phyloP scores from a whole-genome alignment of 2,888 invertebrate species.

The Xylocampa areola region DNA sequence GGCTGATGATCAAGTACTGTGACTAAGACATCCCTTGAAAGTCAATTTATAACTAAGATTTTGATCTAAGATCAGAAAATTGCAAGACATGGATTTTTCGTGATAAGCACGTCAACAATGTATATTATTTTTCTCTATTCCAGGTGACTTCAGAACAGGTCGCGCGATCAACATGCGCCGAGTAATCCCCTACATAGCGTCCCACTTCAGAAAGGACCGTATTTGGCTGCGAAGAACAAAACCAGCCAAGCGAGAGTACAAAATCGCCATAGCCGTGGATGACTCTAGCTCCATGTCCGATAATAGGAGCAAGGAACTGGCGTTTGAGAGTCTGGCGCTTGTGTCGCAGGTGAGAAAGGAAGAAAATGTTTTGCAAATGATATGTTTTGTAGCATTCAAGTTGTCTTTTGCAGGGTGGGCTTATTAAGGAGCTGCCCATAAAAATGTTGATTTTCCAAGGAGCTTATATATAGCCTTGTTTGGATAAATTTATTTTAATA shows the following conservation, averaged over 20 bases:
- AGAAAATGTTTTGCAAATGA: no score
- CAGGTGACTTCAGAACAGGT: slow-evolving; percentile 99
- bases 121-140: background rate
- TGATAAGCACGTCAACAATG: background rate
- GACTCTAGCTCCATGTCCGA: slow-evolving; percentile 98
- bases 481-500: no score
- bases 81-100: background rate
- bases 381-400: no score
- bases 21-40: no score
- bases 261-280: slow-evolving; percentile 98
- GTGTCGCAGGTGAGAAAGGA: slow-evolving; percentile 91
- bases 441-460: no score
- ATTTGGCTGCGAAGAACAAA: slow-evolving; percentile 99
- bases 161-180: slow-evolving; percentile 98
- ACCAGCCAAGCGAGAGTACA: slow-evolving; percentile 98
- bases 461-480: no score
- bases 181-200: slow-evolving; percentile 99
- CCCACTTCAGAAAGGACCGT: slow-evolving; percentile 99
- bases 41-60: no score
- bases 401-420: no score
- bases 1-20: no score
- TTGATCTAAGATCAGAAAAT: no score
- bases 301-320: slow-evolving; percentile 96
- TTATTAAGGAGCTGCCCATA: no score
- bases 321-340: slow-evolving; percentile 98